Conservation (phyloP, 2,888 invertebrate genomes). For the Sinopyrophorus schimmeli region DNA sequence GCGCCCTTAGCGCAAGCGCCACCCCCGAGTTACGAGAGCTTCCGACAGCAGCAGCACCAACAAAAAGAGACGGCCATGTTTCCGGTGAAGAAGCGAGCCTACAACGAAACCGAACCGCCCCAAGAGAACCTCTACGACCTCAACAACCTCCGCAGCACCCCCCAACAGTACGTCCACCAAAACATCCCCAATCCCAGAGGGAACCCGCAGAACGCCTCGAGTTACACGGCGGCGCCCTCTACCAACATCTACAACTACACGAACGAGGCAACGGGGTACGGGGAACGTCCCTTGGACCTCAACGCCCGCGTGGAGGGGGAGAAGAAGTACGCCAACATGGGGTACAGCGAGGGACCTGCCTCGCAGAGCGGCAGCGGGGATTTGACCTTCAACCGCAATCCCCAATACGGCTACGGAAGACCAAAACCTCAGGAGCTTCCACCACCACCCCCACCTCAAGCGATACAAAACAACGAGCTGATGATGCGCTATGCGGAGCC, state of each 20-base stretch:
- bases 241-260: conserved; percentile 39
- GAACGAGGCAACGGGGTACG: conserved; percentile 39
- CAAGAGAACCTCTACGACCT: conserved; percentile 24
- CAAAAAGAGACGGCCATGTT: conserved; percentile 58
- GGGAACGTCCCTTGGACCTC: conserved; percentile 35
- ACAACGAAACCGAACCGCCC: conserved; percentile 56
- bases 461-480: conserved; percentile 23
- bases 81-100: conserved; percentile 68
- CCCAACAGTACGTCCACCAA: conserved; percentile 45
- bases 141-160: conserved; percentile 17
- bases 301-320: conserved; percentile 37
- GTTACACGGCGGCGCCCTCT: conserved; percentile 36
- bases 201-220: conserved; percentile 45
- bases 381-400: conserved; percentile 34
- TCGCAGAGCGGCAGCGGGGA: conserved; percentile 35
- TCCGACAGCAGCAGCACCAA: conserved; percentile 37
- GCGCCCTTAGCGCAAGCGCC: conserved; percentile 8
- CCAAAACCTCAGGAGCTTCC: conserved; percentile 29
- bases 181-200: conserved; percentile 48
- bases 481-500: conserved; percentile 29
- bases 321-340: conserved; percentile 52
- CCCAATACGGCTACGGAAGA: no score
- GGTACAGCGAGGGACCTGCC: conserved; percentile 44
- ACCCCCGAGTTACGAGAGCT: conserved; percentile 15
- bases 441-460: conserved; percentile 18